These are phyloP conservation scores for Cartodere bifasciata DNA, from an alignment of 2,888 invertebrate species.

Conservation along the genomic window DNA sequence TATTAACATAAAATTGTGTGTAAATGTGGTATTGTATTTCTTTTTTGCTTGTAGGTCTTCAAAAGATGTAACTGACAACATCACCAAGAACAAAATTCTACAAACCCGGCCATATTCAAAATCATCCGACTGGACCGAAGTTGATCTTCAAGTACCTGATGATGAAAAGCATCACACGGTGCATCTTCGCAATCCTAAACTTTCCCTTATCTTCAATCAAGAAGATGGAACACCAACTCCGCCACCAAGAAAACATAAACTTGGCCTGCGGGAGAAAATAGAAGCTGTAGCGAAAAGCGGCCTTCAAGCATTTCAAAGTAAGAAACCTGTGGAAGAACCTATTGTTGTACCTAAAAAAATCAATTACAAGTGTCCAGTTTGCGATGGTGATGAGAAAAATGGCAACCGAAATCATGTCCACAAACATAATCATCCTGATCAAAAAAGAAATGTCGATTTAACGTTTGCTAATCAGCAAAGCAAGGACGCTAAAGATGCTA, in stretches of 20 bases:
- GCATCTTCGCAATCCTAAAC: conserved; percentile 27
- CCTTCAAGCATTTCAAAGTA: conserved; percentile 25
- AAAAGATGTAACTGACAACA: too few relatives aligned
- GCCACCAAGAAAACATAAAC: conserved; percentile 32
- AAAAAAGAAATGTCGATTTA: too few relatives aligned
- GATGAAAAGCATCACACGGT: conserved; percentile 28
- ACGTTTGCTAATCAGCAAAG: conserved; percentile 5
- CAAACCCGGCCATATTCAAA: too few relatives aligned
- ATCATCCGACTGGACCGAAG: conserved; percentile 41
- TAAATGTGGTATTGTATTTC: too few relatives aligned
- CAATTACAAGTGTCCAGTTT: conserved; percentile 31
- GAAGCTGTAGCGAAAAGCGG: conserved; percentile 29
- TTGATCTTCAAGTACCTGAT: conserved; percentile 38
- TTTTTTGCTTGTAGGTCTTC: too few relatives aligned
- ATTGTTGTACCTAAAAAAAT: conserved; percentile 31
- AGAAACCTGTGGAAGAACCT: conserved; percentile 27
- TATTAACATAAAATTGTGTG: too few relatives aligned
- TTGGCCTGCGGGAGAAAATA: conserved; percentile 28
- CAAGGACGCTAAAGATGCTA: conserved; percentile 11
- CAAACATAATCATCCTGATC: conserved; percentile 15
- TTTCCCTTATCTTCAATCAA: conserved; percentile 27
- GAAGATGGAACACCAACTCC: conserved; percentile 32
- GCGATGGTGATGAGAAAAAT: conserved; percentile 25
- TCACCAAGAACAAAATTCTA: too few relatives aligned
- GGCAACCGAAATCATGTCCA: conserved; percentile 25